Evolutionary conservation across 2,888 invertebrate species (phyloP), one percentile per base, ranked within the genome.

Genomic region (Ornithoptera alexandrae): DNA sequence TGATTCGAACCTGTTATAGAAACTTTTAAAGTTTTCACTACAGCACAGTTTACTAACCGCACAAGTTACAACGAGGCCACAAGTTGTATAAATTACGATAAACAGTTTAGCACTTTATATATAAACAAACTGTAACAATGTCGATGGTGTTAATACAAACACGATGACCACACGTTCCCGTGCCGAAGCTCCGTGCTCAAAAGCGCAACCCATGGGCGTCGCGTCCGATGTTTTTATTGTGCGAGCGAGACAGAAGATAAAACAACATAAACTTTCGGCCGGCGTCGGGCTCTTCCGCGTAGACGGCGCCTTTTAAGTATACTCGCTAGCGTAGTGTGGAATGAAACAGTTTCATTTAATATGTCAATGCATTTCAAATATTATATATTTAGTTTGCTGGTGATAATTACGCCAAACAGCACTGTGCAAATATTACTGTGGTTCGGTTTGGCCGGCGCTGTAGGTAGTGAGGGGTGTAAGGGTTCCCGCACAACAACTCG

Each of bases 191-290:
- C 72, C 75, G 75, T 75, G 77, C 77, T 76, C 73, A 73, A 74
- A 78, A 79, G 76, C 77, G 73, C 67, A 76, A 79, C 74, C 78
- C 77, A 74, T 69, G 74, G 79, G 82, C 82, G 83, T 82, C 77
- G 78, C 83, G 84, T 75, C 75, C 79, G 79, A 77, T 86, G 87
- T 87, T 89, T 89, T 88, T 85, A 85, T 85, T 81, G 82, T 79
- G 82, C 71, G 86, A 91, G 84, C 73, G 86, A 85, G 90, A 91
- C 75, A 72, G 83, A 81, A 76, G 74, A 82, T 82, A 84, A 88
- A 88, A 85, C 84, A 85, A 86, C 86, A 86, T 86, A 81, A 84
- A 81, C 82, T 82, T 87, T 92, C 92, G 92, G 86, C 66, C 72
- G 73, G 74, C 77, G 76, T 90, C 92, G 92, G 85, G 74, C 74